These are phyloP conservation scores for Hydropsyche betteni DNA, from an alignment of 2,888 invertebrate genomes.

Conservation along the genomic window DNA sequence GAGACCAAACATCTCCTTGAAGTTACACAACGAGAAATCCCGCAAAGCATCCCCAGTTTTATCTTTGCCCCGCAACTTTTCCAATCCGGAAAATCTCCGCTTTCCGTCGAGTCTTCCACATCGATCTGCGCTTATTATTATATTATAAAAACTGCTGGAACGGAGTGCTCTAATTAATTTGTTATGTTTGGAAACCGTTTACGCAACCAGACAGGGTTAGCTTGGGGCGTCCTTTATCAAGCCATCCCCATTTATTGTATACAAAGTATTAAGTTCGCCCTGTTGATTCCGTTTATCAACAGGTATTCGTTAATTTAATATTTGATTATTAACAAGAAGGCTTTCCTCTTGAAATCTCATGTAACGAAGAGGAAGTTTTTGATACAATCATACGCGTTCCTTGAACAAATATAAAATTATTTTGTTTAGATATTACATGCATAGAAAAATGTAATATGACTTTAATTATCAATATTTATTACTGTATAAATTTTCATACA, in stretches of 20 bases:
- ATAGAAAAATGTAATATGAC: no score
- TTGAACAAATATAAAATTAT: no score
- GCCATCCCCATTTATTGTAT: neutral
- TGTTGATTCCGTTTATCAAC: constrained; percentile 45
- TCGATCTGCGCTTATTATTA: neutral
- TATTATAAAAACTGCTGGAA: neutral
- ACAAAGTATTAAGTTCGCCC: constrained; percentile 35
- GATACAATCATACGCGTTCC: no score
- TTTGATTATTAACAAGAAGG: neutral
- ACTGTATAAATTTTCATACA: neutral
- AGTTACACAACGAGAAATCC: neutral
- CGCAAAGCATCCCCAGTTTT: neutral
- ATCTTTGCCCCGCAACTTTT: neutral
- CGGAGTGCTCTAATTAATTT: constrained; percentile 33
- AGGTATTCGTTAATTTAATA: constrained; percentile 38
- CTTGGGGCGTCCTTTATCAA: constrained; percentile 33
- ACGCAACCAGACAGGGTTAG: constrained; percentile 26
- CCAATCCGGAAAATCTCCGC: no score
- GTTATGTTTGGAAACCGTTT: constrained; percentile 39
- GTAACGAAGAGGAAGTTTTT: no score
- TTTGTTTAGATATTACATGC: no score
- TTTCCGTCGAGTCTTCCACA: no score
- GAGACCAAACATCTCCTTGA: neutral
- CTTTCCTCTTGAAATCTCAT: neutral
- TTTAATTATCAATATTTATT: no score